phyloP scores from a whole-genome alignment of 2,888 invertebrate genomes.

The Noctua pronuba region DNA sequence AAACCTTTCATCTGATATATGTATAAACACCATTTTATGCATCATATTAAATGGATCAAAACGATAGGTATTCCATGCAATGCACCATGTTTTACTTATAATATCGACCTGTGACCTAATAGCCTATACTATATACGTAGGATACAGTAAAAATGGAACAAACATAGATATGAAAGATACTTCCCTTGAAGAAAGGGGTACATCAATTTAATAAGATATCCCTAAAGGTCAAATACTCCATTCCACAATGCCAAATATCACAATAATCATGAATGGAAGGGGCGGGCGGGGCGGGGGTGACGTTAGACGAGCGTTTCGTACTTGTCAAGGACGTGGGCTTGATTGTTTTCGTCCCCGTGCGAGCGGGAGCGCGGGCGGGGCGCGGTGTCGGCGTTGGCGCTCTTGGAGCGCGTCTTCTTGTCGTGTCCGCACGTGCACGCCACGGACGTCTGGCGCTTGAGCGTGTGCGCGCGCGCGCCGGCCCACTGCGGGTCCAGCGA shows the following conservation, averaged over 20 bases:
- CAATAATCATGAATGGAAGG: slow-evolving; percentile 60
- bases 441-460: slow-evolving; percentile 86
- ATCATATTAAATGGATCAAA: slow-evolving; percentile 68
- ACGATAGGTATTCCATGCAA: slow-evolving; percentile 70
- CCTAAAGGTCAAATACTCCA: slow-evolving; percentile 51
- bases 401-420: slow-evolving; percentile 83
- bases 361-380: slow-evolving; percentile 83
- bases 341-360: slow-evolving; percentile 84
- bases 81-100: slow-evolving; percentile 71
- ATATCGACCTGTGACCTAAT: slow-evolving; percentile 61
- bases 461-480: slow-evolving; percentile 81
- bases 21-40: slow-evolving; percentile 67
- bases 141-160: slow-evolving; percentile 58
- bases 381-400: slow-evolving; percentile 71
- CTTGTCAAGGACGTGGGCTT: slow-evolving; percentile 86
- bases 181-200: slow-evolving; percentile 43
- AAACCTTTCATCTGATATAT: slow-evolving; percentile 64
- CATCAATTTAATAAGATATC: slow-evolving; percentile 51
- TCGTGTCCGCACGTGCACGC: slow-evolving; percentile 88
- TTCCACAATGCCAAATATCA: slow-evolving; percentile 69
- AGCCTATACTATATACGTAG: slow-evolving; percentile 58
- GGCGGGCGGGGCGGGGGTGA: slow-evolving; percentile 17
- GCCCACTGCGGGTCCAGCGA: slow-evolving; percentile 85
- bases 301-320: slow-evolving; percentile 88
- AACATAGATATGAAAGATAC: slow-evolving; percentile 58